phyloP scores from a whole-genome alignment of 2,888 invertebrate species.

The Allygus modestus region DNA sequence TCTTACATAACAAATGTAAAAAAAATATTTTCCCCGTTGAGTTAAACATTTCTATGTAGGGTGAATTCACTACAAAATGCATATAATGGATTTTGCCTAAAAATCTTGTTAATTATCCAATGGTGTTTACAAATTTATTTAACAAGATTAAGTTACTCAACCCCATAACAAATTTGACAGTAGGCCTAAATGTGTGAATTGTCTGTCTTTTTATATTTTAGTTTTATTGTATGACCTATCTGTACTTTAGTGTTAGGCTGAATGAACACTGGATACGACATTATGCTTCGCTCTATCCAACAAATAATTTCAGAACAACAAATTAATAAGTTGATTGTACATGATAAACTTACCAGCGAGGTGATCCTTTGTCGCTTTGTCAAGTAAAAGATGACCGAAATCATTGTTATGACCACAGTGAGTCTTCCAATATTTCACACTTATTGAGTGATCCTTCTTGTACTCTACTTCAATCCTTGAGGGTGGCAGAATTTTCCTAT shows the following conservation, averaged over 20 bases:
- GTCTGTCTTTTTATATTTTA: no score
- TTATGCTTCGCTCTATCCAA: background rate
- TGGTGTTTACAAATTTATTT: no score
- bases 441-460: conserved; percentile 35
- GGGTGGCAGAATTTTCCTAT: conserved; percentile 29
- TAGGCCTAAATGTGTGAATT: background rate
- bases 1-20: no score
- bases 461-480: conserved; percentile 46
- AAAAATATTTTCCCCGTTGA: no score
- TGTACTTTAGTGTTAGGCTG: no score
- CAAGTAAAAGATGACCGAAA: background rate
- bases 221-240: no score
- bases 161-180: no score
- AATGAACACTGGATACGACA: background rate
- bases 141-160: no score
- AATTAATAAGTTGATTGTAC: background rate
- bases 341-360: conserved; percentile 49
- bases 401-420: conserved; percentile 40
- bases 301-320: background rate
- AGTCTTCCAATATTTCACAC: conserved; percentile 37
- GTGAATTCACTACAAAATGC: no score
- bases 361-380: conserved; percentile 40
- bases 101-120: no score
- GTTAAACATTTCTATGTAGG: no score
- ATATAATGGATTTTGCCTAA: no score